phyloP scores from a whole-genome alignment of 2,888 invertebrate genomes.

The Shargacucullia verbasci region DNA sequence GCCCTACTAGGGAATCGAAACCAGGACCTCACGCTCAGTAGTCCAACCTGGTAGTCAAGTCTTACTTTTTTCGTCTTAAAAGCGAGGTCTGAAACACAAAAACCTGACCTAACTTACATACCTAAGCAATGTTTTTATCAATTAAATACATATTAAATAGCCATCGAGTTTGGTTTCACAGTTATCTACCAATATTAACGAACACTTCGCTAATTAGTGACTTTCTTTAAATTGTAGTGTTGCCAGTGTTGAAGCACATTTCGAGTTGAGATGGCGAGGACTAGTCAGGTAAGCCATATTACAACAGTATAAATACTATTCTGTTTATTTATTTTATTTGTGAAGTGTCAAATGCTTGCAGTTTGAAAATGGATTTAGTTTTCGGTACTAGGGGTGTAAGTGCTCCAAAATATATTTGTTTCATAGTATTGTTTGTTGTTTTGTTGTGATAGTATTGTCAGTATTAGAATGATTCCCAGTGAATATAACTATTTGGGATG shows the following conservation, averaged over 20 bases:
- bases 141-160: constrained; percentile 38
- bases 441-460: too few species aligned
- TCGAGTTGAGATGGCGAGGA: constrained; percentile 21
- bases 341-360: too few species aligned
- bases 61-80: background rate
- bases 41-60: too few species aligned
- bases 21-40: too few species aligned
- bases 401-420: too few species aligned
- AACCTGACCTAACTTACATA: constrained; percentile 20
- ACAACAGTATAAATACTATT: background rate
- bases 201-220: constrained; percentile 15
- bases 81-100: background rate
- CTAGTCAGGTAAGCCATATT: constrained; percentile 32
- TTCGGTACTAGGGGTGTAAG: too few species aligned
- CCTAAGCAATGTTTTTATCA: constrained; percentile 21
- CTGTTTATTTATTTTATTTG: too few species aligned
- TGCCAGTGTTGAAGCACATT: constrained; percentile 8
- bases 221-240: constrained; percentile 34
- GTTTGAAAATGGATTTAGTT: too few species aligned
- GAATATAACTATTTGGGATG: too few species aligned
- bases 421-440: too few species aligned
- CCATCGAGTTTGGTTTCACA: constrained; percentile 22
- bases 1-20: too few species aligned
- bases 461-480: too few species aligned
- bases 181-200: constrained; percentile 16